Percentiles rank a stretch among this genome's conserved stretches.
These are phyloP conservation scores for Sardinella longiceps DNA, from an alignment of 2,797 vertebrate species.

Conservation along the genomic window DNA sequence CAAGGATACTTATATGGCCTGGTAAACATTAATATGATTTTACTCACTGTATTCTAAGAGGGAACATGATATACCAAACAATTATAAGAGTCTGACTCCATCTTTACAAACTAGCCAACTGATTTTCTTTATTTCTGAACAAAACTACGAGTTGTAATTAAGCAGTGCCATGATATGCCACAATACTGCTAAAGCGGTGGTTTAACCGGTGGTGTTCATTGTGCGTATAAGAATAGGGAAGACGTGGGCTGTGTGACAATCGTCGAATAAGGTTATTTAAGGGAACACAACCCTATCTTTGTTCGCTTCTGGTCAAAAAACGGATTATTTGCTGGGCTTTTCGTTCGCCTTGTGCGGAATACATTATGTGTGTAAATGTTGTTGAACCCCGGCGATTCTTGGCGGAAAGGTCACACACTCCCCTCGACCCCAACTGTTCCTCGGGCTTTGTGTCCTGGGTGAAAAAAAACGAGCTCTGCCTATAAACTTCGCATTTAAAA, in stretches of 20 bases:
- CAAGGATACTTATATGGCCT: background rate
- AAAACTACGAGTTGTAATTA: background rate
- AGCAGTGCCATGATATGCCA: conserved; percentile 3
- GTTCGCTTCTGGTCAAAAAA: conserved; percentile 61
- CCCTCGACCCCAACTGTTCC: conserved; percentile 82
- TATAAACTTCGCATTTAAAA: conserved; percentile 87
- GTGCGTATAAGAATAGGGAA: conserved; percentile 49
- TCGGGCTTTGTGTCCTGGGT: conserved; percentile 77
- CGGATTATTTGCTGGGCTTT: conserved; percentile 75
- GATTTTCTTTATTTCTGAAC: background rate
- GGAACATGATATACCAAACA: background rate
- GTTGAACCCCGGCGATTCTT: conserved; percentile 78
- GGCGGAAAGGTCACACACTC: conserved; percentile 84
- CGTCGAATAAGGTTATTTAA: conserved; percentile 57
- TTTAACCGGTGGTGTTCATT: conserved; percentile 59
- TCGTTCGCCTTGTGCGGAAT: conserved; percentile 79
- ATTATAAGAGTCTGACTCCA: background rate
- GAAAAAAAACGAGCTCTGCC: conserved; percentile 75
- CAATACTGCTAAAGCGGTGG: conserved; percentile 39
- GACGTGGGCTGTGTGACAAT: conserved; percentile 63
- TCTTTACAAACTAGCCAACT: background rate
- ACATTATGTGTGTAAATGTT: conserved; percentile 86
- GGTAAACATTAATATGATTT: background rate
- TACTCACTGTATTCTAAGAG: background rate
- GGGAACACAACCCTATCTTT: conserved; percentile 68